Conservation (phyloP, 2,113 vertebrate genomes). For the Phalacrocorax aristotelis region DNA sequence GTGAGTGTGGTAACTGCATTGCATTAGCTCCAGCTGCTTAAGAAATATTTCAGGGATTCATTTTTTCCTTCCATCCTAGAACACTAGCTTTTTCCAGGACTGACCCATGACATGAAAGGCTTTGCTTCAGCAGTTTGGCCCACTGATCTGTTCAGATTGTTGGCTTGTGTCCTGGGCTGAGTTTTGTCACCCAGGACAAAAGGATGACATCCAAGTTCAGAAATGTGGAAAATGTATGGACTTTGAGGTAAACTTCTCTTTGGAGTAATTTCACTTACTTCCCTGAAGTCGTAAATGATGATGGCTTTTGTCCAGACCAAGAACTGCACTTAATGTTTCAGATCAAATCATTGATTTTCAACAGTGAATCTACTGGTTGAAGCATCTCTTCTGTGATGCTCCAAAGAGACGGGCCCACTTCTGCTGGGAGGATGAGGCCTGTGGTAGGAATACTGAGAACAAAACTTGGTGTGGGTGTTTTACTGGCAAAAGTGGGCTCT, state of each 20-base stretch:
- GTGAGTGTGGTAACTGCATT: neutral
- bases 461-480: fast-evolving
- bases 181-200: neutral
- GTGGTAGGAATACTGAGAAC: neutral
- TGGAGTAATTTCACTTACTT: neutral
- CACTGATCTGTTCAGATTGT: neutral
- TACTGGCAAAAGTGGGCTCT: neutral
- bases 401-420: neutral
- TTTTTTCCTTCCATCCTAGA: neutral
- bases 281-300: neutral
- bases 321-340: neutral
- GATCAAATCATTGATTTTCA: neutral
- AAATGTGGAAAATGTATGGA: neutral
- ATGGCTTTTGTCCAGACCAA: neutral
- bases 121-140: neutral
- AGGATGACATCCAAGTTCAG: neutral
- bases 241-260: neutral
- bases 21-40: neutral
- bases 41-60: neutral
- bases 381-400: neutral
- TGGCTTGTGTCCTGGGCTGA: neutral
- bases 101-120: neutral
- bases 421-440: neutral
- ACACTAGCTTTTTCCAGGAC: neutral
- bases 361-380: neutral